Conservation (phyloP, 2,113 vertebrate species). For the Vombatus ursinus region DNA sequence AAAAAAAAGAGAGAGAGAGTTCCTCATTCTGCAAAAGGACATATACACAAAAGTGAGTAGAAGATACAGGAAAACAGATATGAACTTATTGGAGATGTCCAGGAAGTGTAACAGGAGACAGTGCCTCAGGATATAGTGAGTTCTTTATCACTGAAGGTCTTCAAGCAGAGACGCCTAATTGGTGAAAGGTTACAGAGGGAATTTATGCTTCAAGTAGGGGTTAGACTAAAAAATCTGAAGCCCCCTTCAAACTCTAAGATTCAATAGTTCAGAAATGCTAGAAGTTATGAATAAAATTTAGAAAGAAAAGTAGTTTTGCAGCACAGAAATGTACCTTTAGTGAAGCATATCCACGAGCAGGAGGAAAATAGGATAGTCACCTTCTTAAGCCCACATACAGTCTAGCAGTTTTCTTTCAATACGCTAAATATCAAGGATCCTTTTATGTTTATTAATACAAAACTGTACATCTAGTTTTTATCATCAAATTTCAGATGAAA, state of each 20-base stretch:
- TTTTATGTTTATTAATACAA: slow-evolving; percentile 19
- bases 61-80: neutral
- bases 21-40: neutral
- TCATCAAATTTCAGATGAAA: slow-evolving; percentile 10
- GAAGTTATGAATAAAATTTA: neutral
- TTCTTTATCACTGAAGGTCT: neutral
- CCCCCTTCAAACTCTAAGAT: neutral
- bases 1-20: neutral
- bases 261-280: neutral
- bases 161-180: neutral
- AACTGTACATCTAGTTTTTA: slow-evolving; percentile 25
- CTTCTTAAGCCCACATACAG: neutral
- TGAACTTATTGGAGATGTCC: neutral
- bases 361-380: neutral
- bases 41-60: neutral
- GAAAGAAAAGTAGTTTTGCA: neutral
- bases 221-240: neutral
- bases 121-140: neutral
- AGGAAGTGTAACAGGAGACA: neutral
- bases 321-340: neutral
- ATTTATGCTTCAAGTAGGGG: neutral
- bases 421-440: slow-evolving; percentile 31
- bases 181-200: neutral
- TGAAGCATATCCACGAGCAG: neutral
- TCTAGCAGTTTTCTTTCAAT: neutral